Conservation (phyloP, 2,113 vertebrate genomes). For the Chlorodrepanis virens region DNA sequence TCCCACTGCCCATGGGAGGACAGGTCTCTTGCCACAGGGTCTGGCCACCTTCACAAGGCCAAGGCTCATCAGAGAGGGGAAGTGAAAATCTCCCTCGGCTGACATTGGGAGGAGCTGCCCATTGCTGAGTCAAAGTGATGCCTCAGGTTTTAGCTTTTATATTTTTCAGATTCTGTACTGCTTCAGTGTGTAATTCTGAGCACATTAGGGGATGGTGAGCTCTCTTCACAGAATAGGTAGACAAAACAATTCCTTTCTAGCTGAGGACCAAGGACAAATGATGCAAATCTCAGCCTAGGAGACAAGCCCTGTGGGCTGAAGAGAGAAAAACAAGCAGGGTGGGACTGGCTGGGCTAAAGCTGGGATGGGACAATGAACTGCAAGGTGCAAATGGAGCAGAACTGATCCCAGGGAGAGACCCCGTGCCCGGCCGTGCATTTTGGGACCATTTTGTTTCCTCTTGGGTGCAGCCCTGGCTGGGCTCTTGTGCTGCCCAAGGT, state of each 20-base stretch:
- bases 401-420: not conserved
- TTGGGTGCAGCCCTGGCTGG: not conserved
- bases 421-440: fast-evolving
- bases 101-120: not conserved
- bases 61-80: not conserved
- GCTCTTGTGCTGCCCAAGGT: not conserved
- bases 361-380: not conserved
- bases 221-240: not conserved
- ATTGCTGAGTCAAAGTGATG: not conserved
- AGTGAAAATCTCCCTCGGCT: not conserved
- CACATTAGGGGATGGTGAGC: not conserved
- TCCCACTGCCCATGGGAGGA: not conserved
- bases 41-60: not conserved
- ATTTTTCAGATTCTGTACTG: no score
- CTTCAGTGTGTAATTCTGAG: no score
- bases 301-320: not conserved
- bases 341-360: not conserved
- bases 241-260: not conserved
- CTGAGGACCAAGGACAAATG: not conserved
- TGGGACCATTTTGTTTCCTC: not conserved
- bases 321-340: not conserved
- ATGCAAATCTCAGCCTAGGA: not conserved
- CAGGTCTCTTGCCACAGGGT: not conserved
- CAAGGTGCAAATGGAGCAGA: not conserved
- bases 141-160: not conserved